These are phyloP conservation scores for Trichosurus vulpecula DNA, from an alignment of 2,797 vertebrate genomes.

Conservation along the genomic window DNA sequence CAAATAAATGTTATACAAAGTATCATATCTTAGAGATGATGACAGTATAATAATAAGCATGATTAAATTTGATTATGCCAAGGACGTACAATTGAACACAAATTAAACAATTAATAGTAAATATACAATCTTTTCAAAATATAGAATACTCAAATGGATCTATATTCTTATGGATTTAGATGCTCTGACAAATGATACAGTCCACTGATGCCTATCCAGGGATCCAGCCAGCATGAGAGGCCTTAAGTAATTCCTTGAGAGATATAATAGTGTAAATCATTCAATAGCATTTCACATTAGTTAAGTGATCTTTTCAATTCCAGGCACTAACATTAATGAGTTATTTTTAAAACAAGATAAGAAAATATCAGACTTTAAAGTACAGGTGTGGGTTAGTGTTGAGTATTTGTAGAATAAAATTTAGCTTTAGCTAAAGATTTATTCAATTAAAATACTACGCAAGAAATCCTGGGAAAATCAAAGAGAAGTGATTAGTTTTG, in stretches of 20 bases:
- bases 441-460: neutral
- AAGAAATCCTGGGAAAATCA: neutral
- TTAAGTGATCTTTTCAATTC: neutral
- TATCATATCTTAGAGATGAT: neutral
- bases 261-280: neutral
- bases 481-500: constrained; percentile 37
- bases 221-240: neutral
- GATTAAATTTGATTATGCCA: neutral
- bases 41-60: neutral
- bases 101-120: neutral
- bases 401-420: neutral
- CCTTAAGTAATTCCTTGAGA: neutral
- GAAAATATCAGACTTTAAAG: too few relatives aligned
- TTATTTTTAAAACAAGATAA: neutral
- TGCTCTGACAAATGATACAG: neutral
- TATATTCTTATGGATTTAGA: neutral
- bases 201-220: neutral
- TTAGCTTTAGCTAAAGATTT: neutral
- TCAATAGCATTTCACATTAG: neutral
- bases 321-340: neutral
- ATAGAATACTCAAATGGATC: neutral
- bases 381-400: neutral
- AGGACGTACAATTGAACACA: neutral
- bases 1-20: neutral
- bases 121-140: neutral